Evolutionary conservation across 1,140 invertebrate species (phyloP).

Genomic region (Ooceraea biroi): DNA sequence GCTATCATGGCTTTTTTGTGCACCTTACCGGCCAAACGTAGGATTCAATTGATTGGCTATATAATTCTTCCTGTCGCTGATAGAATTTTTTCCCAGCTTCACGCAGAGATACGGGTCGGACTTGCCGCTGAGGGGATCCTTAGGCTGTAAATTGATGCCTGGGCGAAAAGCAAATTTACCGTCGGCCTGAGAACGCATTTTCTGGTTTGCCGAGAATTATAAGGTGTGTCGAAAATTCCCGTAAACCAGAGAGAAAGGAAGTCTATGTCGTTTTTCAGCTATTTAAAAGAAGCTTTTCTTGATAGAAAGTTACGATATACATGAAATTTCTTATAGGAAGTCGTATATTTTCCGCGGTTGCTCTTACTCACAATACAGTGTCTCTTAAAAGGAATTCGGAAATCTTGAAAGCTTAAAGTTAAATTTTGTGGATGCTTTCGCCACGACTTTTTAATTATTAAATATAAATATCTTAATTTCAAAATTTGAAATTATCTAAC

Average conservation of each 20-base stretch:
- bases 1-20: slow-evolving; percentile 1
- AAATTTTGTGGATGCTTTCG: too few species aligned
- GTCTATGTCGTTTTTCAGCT: neutral
- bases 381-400: too few species aligned
- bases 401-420: too few species aligned
- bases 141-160: slow-evolving; percentile 90
- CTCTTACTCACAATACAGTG: neutral
- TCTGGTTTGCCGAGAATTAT: slow-evolving; percentile 5
- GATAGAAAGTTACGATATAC: neutral
- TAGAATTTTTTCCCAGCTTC: slow-evolving; percentile 88
- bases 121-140: slow-evolving; percentile 90
- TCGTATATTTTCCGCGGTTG: neutral
- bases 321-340: neutral
- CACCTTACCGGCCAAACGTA: slow-evolving; percentile 92
- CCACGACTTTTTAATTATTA: neutral
- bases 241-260: neutral
- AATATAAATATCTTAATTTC: neutral
- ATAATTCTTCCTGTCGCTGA: slow-evolving; percentile 92
- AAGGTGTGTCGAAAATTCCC: neutral
- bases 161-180: slow-evolving; percentile 46
- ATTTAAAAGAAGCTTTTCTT: neutral
- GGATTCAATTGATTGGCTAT: slow-evolving; percentile 94
- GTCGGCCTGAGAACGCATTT: neutral
- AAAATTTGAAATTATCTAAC: neutral
- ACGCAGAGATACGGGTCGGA: slow-evolving; percentile 93